Conservation (phyloP, 2,113 vertebrate species). For the Arothron firmamentum region DNA sequence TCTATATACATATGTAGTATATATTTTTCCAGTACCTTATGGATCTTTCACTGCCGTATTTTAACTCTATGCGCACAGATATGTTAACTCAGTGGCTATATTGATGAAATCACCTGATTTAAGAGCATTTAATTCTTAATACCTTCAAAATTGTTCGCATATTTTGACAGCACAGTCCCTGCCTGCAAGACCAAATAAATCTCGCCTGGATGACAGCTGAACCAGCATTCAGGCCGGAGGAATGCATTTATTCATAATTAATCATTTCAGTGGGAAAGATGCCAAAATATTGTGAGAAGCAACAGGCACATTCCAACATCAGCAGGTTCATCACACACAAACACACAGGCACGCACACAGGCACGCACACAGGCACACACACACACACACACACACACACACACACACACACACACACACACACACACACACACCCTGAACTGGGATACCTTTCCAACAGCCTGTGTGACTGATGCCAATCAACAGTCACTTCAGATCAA, state of each 20-base stretch:
- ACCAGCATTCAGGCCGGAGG: constrained; percentile 48
- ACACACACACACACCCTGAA: constrained; percentile 5
- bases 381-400: constrained; percentile 9
- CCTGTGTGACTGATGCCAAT: constrained; percentile 69
- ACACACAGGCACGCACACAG: constrained; percentile 15
- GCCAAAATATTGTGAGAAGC: constrained; percentile 49
- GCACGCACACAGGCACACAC: too few relatives aligned
- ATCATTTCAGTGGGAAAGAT: constrained; percentile 50
- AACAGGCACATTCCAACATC: constrained; percentile 58
- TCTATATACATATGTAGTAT: too few relatives aligned
- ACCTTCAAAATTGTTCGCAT: not conserved
- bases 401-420: constrained; percentile 9
- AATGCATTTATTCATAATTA: constrained; percentile 68
- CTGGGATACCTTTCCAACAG: constrained; percentile 60
- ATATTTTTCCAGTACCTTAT: too few relatives aligned
- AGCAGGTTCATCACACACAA: constrained; percentile 48
- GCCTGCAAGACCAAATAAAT: constrained; percentile 28
- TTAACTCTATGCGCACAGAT: too few relatives aligned
- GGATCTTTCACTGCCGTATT: too few relatives aligned
- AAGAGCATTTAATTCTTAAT: not conserved
- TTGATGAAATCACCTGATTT: too few relatives aligned
- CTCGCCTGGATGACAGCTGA: constrained; percentile 63
- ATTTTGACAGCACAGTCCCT: not conserved
- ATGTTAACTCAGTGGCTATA: too few relatives aligned
- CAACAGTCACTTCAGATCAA: constrained; percentile 68